Base-by-base conservation (phyloP, 2,888 invertebrate species). In the Spisula subtruncata region DNA sequence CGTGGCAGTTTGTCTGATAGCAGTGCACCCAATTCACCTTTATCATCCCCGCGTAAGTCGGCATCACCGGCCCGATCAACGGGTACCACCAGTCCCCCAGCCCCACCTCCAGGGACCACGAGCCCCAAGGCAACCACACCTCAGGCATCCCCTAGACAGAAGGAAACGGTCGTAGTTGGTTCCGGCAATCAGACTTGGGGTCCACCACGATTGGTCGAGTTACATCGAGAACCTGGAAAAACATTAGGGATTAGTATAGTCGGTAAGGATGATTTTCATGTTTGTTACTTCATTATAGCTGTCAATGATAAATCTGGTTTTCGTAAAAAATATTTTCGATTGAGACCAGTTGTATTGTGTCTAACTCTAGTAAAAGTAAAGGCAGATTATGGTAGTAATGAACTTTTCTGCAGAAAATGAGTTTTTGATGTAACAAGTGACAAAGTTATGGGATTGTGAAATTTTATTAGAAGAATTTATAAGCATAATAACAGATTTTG, bases 171-270 rank as follows among this genome's bases (percentile, higher is more conserved):
- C 20, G 91, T 91, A 29, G 89, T 89, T 8, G 95, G 95, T 0
- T 93, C 93, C 25, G 94, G 95, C 46, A 95, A 94, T 88, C 96
- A 96, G 91, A 95, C 95, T 93, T 99, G 99, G 99, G 98, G 99
- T 4, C 98, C 98, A 0, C 98, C 98, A 84, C 97, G 98, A 90
- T 97, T 97, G 18, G 98, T 99, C 79, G 97, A 98, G 92, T 97
- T 99, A 54, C 97, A 97, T 89, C 97, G 98, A 85, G 98, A 98
- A 94, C 97, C 97, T 51, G 98, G 98, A 60, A 98, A 98, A 93
- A 98, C 99, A 86, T 98, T 99, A 41, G 99, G 99, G 14, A 99
- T 99, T 96, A 99, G 99, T 97, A 99, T 99, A 94, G 99, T 99
- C 56, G 99, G 99, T 88, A 99, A 99, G 95, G 98, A 48, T 1